Base-by-base conservation (phyloP, 2,113 vertebrate genomes). In the Notothenia rossii region DNA sequence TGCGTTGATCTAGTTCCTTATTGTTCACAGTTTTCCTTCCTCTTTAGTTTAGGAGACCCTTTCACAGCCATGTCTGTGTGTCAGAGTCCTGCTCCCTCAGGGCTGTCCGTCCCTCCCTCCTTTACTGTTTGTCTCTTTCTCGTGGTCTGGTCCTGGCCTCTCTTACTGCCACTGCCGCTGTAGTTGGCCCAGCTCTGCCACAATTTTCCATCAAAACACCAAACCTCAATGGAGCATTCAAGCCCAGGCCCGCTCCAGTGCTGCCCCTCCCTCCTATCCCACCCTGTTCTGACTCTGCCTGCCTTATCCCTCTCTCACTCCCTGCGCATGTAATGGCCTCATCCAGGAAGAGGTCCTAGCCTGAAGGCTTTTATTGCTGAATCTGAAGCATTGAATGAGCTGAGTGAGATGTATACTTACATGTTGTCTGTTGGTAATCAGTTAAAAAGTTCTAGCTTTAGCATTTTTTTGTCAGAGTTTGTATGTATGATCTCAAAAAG, bases 151-250 rank as follows among this genome's bases (percentile, higher is more conserved):
- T 90, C 84, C 69, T 10, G 11, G 75, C 86, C 81, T 89, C 87
- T 87, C 65, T 83, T 17, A 25, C 87, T 93, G 82, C 89, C 85
- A 82, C 86, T 88, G 77, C 78, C 86, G 82, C 92, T 83, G 84
- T 84, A 89, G 89, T 92, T 90, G 92, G 89, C 91, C 78, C 77
- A 83, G 80, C 86, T 90, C 81, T 88, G 82, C 87, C 91, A 91
- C 86, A 81, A 86, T 93, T 94, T 95, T 94, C 91, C 94, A 94
- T 93, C 90, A 93, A 93, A 93, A 92, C 93, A 95, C 93, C 93
- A 90, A 95, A 93, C 92, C 92, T 95, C 93, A 93, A 94, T 94
- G 92, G 91, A 94, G 91, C 86, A 91, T 92, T 93, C 89, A 93
- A 92, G 90, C 88, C 90, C 86, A 84, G 92, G 89, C 92, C 90